Evolutionary conservation across 2,888 invertebrate genomes (phyloP).

Genomic region (Caenorhabditis japonica): DNA sequence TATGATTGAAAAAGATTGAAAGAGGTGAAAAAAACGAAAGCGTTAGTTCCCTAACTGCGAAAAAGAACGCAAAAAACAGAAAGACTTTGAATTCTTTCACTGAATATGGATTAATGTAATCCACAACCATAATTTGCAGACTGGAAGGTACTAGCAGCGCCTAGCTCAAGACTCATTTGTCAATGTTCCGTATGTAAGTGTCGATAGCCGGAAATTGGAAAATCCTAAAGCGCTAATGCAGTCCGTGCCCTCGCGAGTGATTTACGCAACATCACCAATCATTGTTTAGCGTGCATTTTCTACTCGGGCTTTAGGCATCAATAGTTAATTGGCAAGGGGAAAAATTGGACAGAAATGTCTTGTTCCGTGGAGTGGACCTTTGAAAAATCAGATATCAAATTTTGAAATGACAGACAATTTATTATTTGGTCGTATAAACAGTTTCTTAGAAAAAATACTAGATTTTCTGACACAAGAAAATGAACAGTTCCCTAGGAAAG

Average conservation of each 20-base stretch:
- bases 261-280: slow-evolving; percentile 51
- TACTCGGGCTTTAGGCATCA: too few species aligned
- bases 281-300: slow-evolving; percentile 38
- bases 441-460: too few species aligned
- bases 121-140: slow-evolving; percentile 8
- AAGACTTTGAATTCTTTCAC: neutral
- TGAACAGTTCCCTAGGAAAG: too few species aligned
- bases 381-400: too few species aligned
- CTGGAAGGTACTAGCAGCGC: neutral
- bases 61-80: neutral
- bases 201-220: slow-evolving; percentile 1
- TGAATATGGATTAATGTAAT: slow-evolving; percentile 22
- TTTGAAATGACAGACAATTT: too few species aligned
- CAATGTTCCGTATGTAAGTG: slow-evolving; percentile 1
- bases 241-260: slow-evolving; percentile 22
- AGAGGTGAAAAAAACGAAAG: neutral
- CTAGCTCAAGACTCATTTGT: slow-evolving; percentile 25
- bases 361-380: too few species aligned
- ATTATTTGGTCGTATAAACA: too few species aligned
- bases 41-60: neutral
- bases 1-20: neutral
- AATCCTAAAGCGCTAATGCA: slow-evolving; percentile 21
- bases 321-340: neutral
- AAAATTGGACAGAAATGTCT: too few species aligned
- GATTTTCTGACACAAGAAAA: too few species aligned